phyloP scores from a whole-genome alignment of 2,113 vertebrate species.

The Corythornis madagascariensis region DNA sequence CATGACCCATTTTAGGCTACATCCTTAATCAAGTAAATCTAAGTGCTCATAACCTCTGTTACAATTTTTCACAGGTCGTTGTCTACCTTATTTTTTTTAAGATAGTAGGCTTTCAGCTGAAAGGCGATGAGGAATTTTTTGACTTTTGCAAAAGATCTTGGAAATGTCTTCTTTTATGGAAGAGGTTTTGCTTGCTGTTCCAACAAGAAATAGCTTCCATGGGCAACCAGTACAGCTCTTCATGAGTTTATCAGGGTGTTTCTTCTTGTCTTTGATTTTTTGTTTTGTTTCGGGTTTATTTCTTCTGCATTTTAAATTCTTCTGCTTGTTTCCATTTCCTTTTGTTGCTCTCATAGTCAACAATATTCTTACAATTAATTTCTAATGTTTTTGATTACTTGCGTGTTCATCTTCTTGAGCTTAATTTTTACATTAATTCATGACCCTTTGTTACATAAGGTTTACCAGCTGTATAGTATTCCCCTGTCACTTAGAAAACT shows the following conservation, averaged over 20 bases:
- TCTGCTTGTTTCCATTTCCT: background rate
- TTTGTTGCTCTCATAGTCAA: background rate
- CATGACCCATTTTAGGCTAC: background rate
- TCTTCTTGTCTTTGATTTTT: background rate
- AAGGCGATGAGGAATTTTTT: background rate
- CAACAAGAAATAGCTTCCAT: background rate
- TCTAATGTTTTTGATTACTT: background rate
- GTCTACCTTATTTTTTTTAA: background rate
- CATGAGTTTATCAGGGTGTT: background rate
- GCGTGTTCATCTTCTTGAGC: background rate
- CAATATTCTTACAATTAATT: background rate
- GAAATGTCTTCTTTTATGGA: background rate
- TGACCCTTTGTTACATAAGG: background rate
- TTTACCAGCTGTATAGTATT: background rate
- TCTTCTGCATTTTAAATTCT: background rate
- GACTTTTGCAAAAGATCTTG: background rate
- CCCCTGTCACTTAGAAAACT: background rate
- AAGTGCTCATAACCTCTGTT: background rate
- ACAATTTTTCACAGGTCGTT: background rate
- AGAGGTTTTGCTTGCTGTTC: background rate
- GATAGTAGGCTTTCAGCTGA: background rate
- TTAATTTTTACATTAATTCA: background rate
- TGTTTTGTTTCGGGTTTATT: background rate
- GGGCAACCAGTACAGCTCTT: background rate
- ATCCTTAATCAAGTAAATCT: background rate